phyloP scores from a whole-genome alignment of 1,140 invertebrate species.

The Magallana ariakensis region DNA sequence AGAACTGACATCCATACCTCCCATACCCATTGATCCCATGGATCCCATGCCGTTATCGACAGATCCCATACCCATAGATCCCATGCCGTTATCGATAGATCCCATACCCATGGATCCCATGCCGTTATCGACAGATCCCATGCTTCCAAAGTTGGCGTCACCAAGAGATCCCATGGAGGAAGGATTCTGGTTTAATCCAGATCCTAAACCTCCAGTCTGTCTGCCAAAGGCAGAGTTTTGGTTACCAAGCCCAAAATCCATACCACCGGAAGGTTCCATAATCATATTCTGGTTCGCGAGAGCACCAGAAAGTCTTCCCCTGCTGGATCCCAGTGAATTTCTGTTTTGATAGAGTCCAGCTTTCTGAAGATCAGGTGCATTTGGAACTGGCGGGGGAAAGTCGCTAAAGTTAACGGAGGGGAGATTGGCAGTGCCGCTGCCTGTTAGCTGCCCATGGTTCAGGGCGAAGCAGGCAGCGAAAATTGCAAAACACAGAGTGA shows the following conservation, averaged over 20 bases:
- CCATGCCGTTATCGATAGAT: background rate
- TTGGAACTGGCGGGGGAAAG: conserved; percentile 21
- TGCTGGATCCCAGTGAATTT: background rate
- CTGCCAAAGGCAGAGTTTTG: background rate
- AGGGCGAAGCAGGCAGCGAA: background rate
- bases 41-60: background rate
- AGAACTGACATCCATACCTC: background rate
- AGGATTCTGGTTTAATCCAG: background rate
- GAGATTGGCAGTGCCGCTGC: background rate
- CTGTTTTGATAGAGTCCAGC: background rate
- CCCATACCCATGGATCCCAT: background rate
- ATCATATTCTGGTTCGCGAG: background rate
- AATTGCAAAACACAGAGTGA: background rate
- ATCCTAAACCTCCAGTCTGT: background rate
- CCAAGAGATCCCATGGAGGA: background rate
- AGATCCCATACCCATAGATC: background rate
- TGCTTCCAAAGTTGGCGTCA: background rate
- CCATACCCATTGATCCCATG: background rate
- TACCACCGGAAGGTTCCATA: background rate
- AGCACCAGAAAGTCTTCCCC: background rate
- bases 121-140: background rate
- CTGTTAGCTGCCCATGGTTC: background rate
- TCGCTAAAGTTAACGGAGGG: background rate
- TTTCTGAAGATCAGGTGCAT: background rate
- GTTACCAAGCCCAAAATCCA: background rate